phyloP scores from a whole-genome alignment of 2,888 invertebrate species.

The Drosophila barbarae region DNA sequence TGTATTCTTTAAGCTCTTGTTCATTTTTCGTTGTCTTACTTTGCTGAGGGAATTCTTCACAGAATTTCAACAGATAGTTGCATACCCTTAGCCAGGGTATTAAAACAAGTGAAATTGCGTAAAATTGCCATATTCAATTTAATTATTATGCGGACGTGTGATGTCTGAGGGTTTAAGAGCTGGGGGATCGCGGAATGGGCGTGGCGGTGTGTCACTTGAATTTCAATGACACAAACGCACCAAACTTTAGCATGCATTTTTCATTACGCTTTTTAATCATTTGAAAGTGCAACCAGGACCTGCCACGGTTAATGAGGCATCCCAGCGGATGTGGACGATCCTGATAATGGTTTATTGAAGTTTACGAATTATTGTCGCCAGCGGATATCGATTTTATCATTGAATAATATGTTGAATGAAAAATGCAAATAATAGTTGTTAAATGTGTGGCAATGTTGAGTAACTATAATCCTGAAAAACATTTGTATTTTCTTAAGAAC shows the following conservation, averaged over 20 bases:
- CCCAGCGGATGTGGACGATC: constrained; percentile 32
- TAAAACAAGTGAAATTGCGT: constrained; percentile 31
- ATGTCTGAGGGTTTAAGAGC: constrained; percentile 25
- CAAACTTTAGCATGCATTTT: constrained; percentile 52
- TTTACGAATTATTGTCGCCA: constrained; percentile 18
- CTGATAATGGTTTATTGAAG: constrained; percentile 19
- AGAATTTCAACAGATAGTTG: not conserved
- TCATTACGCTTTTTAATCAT: constrained; percentile 56
- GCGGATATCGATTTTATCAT: constrained; percentile 20
- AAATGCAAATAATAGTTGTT: not conserved
- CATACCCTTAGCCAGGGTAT: constrained; percentile 2
- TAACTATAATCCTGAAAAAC: not conserved
- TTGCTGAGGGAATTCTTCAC: not conserved
- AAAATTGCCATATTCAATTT: constrained; percentile 59
- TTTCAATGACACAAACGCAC: constrained; percentile 47
- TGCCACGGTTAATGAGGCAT: constrained; percentile 49
- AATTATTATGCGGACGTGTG: constrained; percentile 48
- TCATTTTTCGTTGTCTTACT: not conserved
- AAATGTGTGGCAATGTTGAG: not conserved
- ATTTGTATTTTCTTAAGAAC: not conserved
- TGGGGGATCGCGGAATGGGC: constrained; percentile 12
- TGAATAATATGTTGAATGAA: constrained; percentile 8
- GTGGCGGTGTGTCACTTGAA: constrained; percentile 23
- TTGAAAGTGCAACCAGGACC: constrained; percentile 43
- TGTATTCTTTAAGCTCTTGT: not conserved